A percentile compares a stretch with the other conserved stretches of the same genome.
These are phyloP conservation scores for Mamestra configurata DNA, from an alignment of 1,140 invertebrate genomes.

Conservation along the genomic window DNA sequence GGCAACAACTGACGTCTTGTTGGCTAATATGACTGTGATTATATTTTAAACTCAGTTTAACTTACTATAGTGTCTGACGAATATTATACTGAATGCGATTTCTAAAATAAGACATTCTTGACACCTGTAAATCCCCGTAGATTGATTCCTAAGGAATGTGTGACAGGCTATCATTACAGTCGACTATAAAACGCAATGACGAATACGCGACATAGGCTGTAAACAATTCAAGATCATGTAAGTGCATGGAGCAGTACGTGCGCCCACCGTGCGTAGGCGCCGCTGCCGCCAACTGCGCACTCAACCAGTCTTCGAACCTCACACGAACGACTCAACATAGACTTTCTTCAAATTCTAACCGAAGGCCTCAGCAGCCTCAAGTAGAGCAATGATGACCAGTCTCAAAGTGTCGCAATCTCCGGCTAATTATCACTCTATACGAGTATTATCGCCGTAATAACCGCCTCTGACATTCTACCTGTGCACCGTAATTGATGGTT, in stretches of 20 bases:
- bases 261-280: conserved; percentile 61
- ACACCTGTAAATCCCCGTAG: background rate
- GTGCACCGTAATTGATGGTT: conserved; percentile 24
- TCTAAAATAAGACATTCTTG: background rate
- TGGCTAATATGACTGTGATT: too few species aligned
- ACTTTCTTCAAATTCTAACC: conserved; percentile 65
- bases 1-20: too few species aligned
- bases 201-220: conserved; percentile 25
- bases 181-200: conserved; percentile 26
- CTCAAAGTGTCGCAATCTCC: conserved; percentile 53
- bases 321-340: conserved; percentile 55
- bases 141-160: conserved; percentile 1
- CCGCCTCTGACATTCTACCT: conserved; percentile 20
- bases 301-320: conserved; percentile 53
- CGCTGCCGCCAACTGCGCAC: conserved; percentile 39
- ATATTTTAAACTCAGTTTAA: too few species aligned
- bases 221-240: conserved; percentile 50
- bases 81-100: background rate
- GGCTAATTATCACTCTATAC: conserved; percentile 50
- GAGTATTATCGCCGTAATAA: conserved; percentile 22
- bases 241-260: conserved; percentile 35
- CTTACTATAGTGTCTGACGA: background rate
- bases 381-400: conserved; percentile 48
- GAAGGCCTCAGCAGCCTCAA: conserved; percentile 25
- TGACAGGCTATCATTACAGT: conserved; percentile 8